Conservation (phyloP, 2,888 invertebrate species). For the Eupithecia insigniata region DNA sequence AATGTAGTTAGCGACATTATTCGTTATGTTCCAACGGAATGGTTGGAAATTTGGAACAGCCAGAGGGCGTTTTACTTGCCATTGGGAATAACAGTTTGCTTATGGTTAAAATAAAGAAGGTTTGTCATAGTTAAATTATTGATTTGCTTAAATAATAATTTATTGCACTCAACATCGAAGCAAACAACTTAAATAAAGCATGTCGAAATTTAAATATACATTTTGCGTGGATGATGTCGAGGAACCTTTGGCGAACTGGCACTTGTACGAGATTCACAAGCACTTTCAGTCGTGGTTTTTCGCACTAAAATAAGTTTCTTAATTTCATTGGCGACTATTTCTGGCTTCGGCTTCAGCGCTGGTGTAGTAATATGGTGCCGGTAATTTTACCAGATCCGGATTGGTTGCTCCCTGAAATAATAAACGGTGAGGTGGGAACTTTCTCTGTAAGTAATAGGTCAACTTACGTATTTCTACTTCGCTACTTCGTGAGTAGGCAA, state of each 20-base stretch:
- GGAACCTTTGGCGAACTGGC: not conserved
- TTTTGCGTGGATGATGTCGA: not conserved
- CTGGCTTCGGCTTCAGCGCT: not conserved
- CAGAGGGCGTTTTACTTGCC: not conserved
- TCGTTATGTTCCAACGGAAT: not conserved
- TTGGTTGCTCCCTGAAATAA: not conserved
- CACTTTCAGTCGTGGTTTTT: not conserved
- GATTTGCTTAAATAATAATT: not conserved
- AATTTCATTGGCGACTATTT: not conserved
- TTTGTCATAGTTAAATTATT: not conserved
- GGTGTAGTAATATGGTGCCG: not conserved
- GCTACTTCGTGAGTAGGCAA: too few species aligned
- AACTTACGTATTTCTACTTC: too few species aligned
- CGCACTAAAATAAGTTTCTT: not conserved
- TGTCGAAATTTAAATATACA: not conserved
- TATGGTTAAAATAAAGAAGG: not conserved
- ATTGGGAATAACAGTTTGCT: not conserved
- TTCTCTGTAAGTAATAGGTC: too few species aligned
- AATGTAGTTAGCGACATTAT: constrained; percentile 1
- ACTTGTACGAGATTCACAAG: not conserved
- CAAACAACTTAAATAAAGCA: not conserved
- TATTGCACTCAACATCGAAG: not conserved
- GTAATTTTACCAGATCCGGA: not conserved
- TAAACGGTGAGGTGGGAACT: not conserved
- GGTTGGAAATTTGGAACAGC: not conserved